Evolutionary conservation across 1,140 invertebrate genomes (phyloP), one percentile per base, ranked within the genome.

Genomic region (Drosophila dunni): DNA sequence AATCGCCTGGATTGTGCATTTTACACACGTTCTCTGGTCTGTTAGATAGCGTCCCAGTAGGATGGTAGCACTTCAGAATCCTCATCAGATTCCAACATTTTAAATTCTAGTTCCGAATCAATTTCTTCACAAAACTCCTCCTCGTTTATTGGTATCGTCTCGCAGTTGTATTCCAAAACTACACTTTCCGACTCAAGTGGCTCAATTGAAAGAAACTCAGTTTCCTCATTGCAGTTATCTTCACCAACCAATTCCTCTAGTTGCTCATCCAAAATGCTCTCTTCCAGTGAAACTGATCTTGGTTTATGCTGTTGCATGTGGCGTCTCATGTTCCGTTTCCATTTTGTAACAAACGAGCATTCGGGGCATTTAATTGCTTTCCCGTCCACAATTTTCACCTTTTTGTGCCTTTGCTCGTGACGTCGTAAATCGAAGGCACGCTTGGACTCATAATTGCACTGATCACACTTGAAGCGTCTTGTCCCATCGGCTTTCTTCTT

Each of bases 371-470:
- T 67, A 8, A 61, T 50, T 5, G 64, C 56, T 3, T 13, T 54
- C 2, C 71, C 71, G 2, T 74, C 50, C 0, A 74, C 7, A 8
- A 24, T 34, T 9, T 56, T 62, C 2, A 56, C 29, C 29, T 42
- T 74, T 0, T 8, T 24, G 5, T 74, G 71, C 1, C 29, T 10
- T 8, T 54, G 56, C 0, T 29, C 15, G 15, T 74, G 71, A 1
- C 71, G 57, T 8, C 71, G 42, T 36, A 74, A 46, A 34, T 74
- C 71, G 20, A 44, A 69, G 5, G 24, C 15, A 3, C 71, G 57
- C 20, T 68, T 74, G 0, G 71, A 42, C n/a, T 62, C 50, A 50
- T 74, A 74, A 7, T 62, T 8, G 10, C 71, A 74, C 13, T 69
- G 34, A 2, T 9, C 5, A 36, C 71, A 74, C 4, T 36, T 61